Percentiles rank a stretch among this genome's conserved stretches.
These are phyloP conservation scores for Lepas anatifera DNA, from an alignment of 2,888 invertebrate species.

Conservation along the genomic window DNA sequence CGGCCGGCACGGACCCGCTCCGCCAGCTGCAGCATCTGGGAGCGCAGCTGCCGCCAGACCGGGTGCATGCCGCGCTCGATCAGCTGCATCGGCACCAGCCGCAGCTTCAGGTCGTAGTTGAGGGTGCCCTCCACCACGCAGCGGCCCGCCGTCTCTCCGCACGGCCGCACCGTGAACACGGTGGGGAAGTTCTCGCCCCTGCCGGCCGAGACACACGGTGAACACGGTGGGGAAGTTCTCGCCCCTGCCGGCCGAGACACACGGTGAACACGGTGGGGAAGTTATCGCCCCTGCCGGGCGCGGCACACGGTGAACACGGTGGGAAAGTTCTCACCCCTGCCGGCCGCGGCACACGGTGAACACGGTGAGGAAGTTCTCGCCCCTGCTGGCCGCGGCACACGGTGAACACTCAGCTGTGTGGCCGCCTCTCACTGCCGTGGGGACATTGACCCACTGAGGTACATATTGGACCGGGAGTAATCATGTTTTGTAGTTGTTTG, in stretches of 20 bases:
- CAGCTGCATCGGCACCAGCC: not conserved
- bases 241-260: not conserved
- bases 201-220: not conserved
- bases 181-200: not conserved
- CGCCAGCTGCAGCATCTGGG: not conserved
- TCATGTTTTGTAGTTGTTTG: no score
- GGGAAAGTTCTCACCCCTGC: not conserved
- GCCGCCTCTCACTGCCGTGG: no score
- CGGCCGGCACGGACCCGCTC: not conserved
- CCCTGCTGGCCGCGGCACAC: no score
- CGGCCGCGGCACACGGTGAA: not conserved
- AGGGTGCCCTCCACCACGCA: not conserved
- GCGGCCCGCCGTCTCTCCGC: not conserved
- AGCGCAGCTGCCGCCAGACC: not conserved
- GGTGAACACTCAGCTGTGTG: no score
- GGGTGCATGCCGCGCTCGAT: not conserved
- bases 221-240: not conserved
- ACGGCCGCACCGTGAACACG: not conserved
- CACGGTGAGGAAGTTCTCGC: no score
- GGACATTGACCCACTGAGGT: no score
- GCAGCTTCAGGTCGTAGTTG: slow-evolving; percentile 7
- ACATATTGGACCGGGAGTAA: no score
- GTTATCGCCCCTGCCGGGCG: not conserved
- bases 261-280: not conserved
- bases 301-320: not conserved